Evolutionary conservation across 2,888 invertebrate genomes (phyloP), one percentile per base, ranked within the genome.

Genomic region (Callinectes sapidus): DNA sequence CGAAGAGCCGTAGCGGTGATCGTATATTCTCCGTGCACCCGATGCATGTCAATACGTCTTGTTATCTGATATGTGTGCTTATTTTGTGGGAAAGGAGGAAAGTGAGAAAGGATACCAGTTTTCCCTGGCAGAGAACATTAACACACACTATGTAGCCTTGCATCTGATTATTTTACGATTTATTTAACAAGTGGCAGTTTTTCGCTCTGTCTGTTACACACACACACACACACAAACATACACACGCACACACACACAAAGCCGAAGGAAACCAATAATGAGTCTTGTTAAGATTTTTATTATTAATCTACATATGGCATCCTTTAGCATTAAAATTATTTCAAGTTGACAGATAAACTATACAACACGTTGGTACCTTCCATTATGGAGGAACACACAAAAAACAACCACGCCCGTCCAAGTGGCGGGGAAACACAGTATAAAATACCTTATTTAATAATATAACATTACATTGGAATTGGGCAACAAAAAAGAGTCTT

Each of bases 311-410:
- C 93, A 93, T 93, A 93, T 93, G 93, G 93, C 93, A 93, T 93
- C 93, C 91, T 93, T 93, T 93, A 93, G 93, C 93, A 93, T 91
- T 93, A 93, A 93, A 93, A 93, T 93, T 93, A 93, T 93, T 93
- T 93, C 93, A 91, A 93, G 93, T 91, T 89, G 93, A 93, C 93
- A 93, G 90, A 93, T 93, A 93, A 93, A 91, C 91, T 91, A 91
- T 91, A 93, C 91, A 93, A 90, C 93, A 93, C 93, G 89, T 61
- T 93, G 93, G 91, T 91, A 93, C 91, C 91, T 55, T 93, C 93
- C 91, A 87, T 89, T 91, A 91, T 91, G 93, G 93, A 91, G 93
- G 91, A 93, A 91, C 91, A 93, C 93, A 93, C 91, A 91, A 71
- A 81, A 91, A 93, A 93, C 93, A 93, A 91, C 91, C 93, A 89